These are phyloP conservation scores for Centruroides sculpturatus DNA, from an alignment of 1,140 invertebrate genomes.

Conservation along the genomic window DNA sequence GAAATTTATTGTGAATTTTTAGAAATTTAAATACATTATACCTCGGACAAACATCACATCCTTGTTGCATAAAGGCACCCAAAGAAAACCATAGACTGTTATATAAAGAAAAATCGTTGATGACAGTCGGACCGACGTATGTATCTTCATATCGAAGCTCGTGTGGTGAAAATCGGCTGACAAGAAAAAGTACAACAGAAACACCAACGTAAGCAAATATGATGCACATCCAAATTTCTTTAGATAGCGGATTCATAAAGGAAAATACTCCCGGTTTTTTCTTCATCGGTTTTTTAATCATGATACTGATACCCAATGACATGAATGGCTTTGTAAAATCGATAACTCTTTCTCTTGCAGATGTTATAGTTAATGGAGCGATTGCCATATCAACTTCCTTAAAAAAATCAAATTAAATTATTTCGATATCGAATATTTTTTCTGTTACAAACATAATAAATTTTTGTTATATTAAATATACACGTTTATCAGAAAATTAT, in stretches of 20 bases:
- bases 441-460: too few relatives aligned
- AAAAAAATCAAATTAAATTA: not conserved
- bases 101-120: conserved; percentile 41
- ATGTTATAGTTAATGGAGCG: conserved; percentile 39
- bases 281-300: conserved; percentile 42
- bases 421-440: too few relatives aligned
- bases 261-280: conserved; percentile 36
- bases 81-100: conserved; percentile 41
- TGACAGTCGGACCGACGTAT: conserved; percentile 31
- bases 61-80: conserved; percentile 44
- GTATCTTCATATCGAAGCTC: conserved; percentile 32
- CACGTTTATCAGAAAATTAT: too few relatives aligned
- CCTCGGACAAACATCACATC: conserved; percentile 42
- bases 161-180: conserved; percentile 41
- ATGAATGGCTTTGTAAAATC: conserved; percentile 46
- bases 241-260: conserved; percentile 40
- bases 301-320: conserved; percentile 42
- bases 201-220: conserved; percentile 38
- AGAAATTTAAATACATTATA: conserved; percentile 16
- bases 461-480: too few relatives aligned
- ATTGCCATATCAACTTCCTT: conserved; percentile 40
- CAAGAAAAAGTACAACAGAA: conserved; percentile 33
- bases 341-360: conserved; percentile 37
- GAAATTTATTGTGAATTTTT: not conserved
- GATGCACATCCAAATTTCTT: conserved; percentile 41